phyloP scores from a whole-genome alignment of 2,888 invertebrate genomes.

The Rhamphomyia laevipes region DNA sequence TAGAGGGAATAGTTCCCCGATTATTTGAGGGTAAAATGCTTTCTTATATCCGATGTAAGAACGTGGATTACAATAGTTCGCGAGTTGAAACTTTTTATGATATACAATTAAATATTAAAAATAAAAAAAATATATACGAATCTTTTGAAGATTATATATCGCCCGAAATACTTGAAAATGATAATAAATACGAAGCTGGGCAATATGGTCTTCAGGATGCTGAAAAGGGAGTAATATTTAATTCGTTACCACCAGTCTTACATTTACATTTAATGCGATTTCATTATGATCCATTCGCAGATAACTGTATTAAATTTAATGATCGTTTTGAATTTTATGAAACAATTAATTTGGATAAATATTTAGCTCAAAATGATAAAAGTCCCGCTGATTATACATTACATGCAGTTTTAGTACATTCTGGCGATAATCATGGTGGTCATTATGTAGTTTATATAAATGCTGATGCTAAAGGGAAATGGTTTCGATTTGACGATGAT shows the following conservation, averaged over 20 bases:
- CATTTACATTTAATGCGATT: slow-evolving; percentile 98
- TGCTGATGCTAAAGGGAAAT: slow-evolving; percentile 87
- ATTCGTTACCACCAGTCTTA: slow-evolving; percentile 91
- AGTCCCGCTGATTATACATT: slow-evolving; percentile 75
- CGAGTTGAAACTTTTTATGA: slow-evolving; percentile 97
- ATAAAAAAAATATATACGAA: slow-evolving; percentile 90
- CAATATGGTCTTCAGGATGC: slow-evolving; percentile 93
- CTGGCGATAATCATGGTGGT: slow-evolving; percentile 97
- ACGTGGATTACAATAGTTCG: slow-evolving; percentile 91
- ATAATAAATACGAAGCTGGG: slow-evolving; percentile 98
- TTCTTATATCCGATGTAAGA: slow-evolving; percentile 95
- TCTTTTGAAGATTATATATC: slow-evolving; percentile 96
- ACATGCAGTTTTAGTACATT: slow-evolving; percentile 97
- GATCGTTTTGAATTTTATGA: slow-evolving; percentile 94
- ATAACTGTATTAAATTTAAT: slow-evolving; percentile 94
- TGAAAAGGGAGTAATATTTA: slow-evolving; percentile 94
- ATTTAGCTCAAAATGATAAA: slow-evolving; percentile 45
- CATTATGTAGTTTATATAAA: slow-evolving; percentile 99
- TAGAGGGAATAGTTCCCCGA: slow-evolving; percentile 94
- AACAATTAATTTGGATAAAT: slow-evolving; percentile 77
- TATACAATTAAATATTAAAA: slow-evolving; percentile 96
- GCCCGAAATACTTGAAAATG: slow-evolving; percentile 89
- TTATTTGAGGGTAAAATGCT: slow-evolving; percentile 98
- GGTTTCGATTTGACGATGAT: slow-evolving; percentile 95
- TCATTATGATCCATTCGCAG: slow-evolving; percentile 96